A percentile compares a stretch with the other conserved stretches of the same genome.
phyloP scores from a whole-genome alignment of 2,888 invertebrate species.

The Galerucella calmariensis region DNA sequence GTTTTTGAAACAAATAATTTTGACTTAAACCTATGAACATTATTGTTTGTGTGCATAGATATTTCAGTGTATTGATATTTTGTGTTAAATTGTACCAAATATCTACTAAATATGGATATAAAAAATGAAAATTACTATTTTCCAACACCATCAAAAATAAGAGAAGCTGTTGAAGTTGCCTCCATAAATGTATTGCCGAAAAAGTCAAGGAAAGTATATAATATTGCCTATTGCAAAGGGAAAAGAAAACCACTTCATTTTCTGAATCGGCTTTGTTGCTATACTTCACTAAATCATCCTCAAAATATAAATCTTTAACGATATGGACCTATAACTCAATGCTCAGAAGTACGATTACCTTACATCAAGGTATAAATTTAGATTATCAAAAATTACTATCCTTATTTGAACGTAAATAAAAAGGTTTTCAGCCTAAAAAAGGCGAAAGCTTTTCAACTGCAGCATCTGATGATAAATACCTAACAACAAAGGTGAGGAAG shows the following conservation, averaged over 20 bases:
- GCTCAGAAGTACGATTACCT: background rate
- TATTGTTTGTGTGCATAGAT: background rate
- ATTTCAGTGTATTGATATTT: background rate
- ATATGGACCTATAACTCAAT: background rate
- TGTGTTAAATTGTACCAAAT: background rate
- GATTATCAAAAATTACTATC: no score
- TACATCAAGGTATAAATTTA: no score
- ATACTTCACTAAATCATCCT: slow-evolving; percentile 9
- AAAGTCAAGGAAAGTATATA: no score
- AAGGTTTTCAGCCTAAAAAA: no score
- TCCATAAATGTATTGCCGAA: background rate
- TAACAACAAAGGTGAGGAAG: no score
- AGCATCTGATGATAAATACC: no score
- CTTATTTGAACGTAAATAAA: no score
- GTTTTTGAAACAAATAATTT: background rate
- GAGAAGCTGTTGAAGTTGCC: slow-evolving; percentile 10
- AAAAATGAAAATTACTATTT: no score
- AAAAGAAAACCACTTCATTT: slow-evolving; percentile 10
- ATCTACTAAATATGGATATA: background rate
- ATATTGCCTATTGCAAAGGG: background rate
- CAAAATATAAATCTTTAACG: background rate
- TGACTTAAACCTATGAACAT: background rate
- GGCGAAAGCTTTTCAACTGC: no score
- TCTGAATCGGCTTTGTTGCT: slow-evolving; percentile 12
- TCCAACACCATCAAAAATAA: slow-evolving; percentile 9